Evolutionary conservation across 2,113 vertebrate genomes (phyloP), one percentile per base, ranked within the genome.

Genomic region (Phalacrocorax aristotelis): DNA sequence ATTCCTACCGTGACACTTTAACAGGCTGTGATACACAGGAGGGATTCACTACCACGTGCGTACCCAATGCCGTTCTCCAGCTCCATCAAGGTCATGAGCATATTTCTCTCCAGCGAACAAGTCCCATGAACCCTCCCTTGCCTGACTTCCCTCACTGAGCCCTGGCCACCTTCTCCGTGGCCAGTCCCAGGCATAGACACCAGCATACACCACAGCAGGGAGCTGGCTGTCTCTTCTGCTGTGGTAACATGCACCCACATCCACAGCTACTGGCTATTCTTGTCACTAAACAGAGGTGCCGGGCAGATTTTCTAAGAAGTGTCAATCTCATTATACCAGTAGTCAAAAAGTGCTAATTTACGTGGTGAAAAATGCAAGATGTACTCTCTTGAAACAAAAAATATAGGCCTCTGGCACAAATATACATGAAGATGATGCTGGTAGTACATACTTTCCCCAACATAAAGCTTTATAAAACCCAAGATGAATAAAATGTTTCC

Each of bases 91-190:
- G 46, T 46, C 13, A 2, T 22, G 20, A 90, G 80, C 21, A 34
- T 26, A 30, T 38, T 51, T 42, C 21, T 30, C 65, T 57, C 60
- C 26, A 42, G 9, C 0, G 5, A 82, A 19, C 0, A 7, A 38
- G 46, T 15, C 22, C 55, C 61, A 36, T 6, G 38, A 76, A 30
- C 22, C 9, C 15, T 34, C 42, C 44, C 21, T 32, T 2, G 1
- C 40, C 64, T 60, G 29, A 84, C 17, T 13, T 34, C 42, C 44
- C 21, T 32, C 13, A 30, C 21, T 34, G 38, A 72, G 44, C 44
- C 46, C 54, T 62, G 70, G 44, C 13, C 48, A 54, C 7, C 8
- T 13, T 14, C 23, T 76, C 26, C 62, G 42, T 18, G 10, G 36
- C 19, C 83, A 76, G 52, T 34, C 11, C 25, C 0, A 3, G 48